Evolutionary conservation across 1,140 invertebrate species (phyloP), one percentile per base, ranked within the genome.

Genomic region (Tigriopus japonicus): DNA sequence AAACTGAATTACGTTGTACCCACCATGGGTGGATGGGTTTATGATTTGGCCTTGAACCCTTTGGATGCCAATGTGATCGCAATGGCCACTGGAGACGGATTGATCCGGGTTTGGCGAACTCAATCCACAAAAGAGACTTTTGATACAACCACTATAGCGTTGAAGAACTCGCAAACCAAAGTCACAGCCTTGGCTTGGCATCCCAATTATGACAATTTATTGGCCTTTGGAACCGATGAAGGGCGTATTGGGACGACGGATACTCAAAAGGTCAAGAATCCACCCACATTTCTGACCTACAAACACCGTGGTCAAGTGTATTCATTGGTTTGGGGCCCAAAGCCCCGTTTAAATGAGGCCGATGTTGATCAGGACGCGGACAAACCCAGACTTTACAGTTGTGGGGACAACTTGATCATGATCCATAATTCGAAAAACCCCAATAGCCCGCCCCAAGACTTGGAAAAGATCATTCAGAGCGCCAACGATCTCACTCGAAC

Each of bases 181-280:
- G 79, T 88, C 41, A 77, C 81, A 60, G 68, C 77, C 13, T 75
- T 82, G 19, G 74, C 78, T 10, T 90, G 85, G 85, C 84, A 88
- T 75, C 85, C 85, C 3, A 74, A 71, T 10, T 77, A 77, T 64
- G 86, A 90, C 71, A 78, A 78, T 63, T 60, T 78, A 7, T 67
- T 88, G 17, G 85, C 84, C 2, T 88, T 80, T 71, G 81, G 78
- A 14, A 87, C 85, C 52, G 77, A 76, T 17, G 85, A 87, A 70
- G 83, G 85, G 10, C 71, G 78, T 66, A 77, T 82, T 43, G 77
- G 76, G 14, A 62, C 77, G 6, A 68, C 70, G 61, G 72, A 77
- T 53, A 66, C 68, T 14, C 63, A 68, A 51, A 59, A 66, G 42
- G 66, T 67, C 51, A 75, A 71, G 74, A 69, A 66, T 65, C 63